phyloP scores from a whole-genome alignment of 2,888 invertebrate species.

The Monopis laevigella region DNA sequence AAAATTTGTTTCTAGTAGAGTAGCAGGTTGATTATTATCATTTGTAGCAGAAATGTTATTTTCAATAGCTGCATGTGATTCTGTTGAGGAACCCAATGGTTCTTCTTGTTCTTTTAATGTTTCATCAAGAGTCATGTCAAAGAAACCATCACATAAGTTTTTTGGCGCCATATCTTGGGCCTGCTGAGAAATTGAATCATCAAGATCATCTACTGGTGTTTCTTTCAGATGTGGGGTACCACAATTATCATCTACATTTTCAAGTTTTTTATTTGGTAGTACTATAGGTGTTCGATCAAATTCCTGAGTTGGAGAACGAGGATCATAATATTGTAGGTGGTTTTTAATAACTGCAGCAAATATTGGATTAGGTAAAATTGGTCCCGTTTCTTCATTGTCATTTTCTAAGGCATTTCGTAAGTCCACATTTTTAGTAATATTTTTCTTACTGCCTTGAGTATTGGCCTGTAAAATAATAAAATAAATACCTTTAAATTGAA shows the following conservation, averaged over 20 bases:
- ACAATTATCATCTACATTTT: conserved; percentile 24
- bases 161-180: conserved; percentile 42
- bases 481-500: no score
- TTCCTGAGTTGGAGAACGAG: conserved; percentile 68
- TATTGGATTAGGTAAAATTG: conserved; percentile 54
- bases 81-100: conserved; percentile 49
- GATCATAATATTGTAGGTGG: conserved; percentile 61
- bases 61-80: conserved; percentile 47
- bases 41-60: conserved; percentile 34
- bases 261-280: conserved; percentile 30
- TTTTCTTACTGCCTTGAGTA: conserved; percentile 45
- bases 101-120: conserved; percentile 40
- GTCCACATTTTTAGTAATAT: conserved; percentile 59
- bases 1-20: conserved; percentile 69
- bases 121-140: conserved; percentile 43
- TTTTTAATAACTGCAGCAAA: conserved; percentile 57
- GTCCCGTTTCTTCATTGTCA: conserved; percentile 36
- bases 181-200: conserved; percentile 26
- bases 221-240: conserved; percentile 33
- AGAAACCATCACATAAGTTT: conserved; percentile 47
- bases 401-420: conserved; percentile 56
- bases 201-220: conserved; percentile 26
- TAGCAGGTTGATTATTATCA: conserved; percentile 42
- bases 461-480: conserved; percentile 40
- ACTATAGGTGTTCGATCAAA: conserved; percentile 69